Base-by-base conservation (phyloP, 2,797 vertebrate species). In the Mormyrus proboscirostris region DNA sequence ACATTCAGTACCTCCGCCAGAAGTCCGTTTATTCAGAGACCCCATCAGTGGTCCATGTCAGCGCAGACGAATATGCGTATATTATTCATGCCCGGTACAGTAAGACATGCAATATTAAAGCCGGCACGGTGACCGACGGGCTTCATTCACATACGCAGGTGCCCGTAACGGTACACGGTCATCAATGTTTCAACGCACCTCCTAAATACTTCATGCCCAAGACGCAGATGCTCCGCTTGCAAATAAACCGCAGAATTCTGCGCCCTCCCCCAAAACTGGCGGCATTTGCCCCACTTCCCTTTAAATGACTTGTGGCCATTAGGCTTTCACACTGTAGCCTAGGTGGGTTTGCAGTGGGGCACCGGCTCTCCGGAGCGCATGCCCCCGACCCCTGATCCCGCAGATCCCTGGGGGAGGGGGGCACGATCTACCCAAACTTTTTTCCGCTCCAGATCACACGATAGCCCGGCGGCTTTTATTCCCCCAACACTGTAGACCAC, bases 111-210 rank as follows among this genome's bases (percentile, higher is more conserved):
- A 44, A 44, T 82, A 82, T 82, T 82, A 82, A 82, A 82, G 76
- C 76, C 8, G 19, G 76, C 76, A 82, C 7, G 19, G 16, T 22
- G 41, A 82, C 76, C 38, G 76, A 82, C 47, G 19, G 12, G 41
- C 7, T 47, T 82, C 41, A 82, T 82, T 82, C 76, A 47, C 76
- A 82, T 10, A n/a, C 19, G 19, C 76, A 82, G 76, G 76, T 82
- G 19, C 19, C 41, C 19, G 76, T 47, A 82, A 47, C 41, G 41
- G 16, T 22, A 82, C 19, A 22, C 19, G 76, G 41, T 41, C 76
- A 82, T 82, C 10, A 82, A 82, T 82, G 76, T 82, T 82, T 82
- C 76, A 82, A 41, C 41, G 41, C 41, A 82, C 76, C 76, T 82
- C 76, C 76, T 82, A 82, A 44, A 82, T 82, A 44, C 76, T 82